Conservation (phyloP, 1,140 invertebrate genomes). For the Drosophila rhopaloa region DNA sequence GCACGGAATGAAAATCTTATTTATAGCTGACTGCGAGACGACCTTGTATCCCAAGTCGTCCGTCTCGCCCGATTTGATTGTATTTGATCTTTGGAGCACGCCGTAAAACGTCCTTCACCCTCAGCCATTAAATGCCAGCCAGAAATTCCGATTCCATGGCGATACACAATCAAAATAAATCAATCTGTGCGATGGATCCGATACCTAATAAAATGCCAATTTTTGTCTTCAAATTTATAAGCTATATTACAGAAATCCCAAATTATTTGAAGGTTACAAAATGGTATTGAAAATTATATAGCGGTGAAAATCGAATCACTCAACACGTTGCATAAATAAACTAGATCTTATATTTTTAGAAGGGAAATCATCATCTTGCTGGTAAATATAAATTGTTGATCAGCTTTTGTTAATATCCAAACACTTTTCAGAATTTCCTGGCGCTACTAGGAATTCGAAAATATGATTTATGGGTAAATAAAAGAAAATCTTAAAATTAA, state of each 20-base stretch:
- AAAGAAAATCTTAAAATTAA: not conserved
- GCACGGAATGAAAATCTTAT: conserved; percentile 64
- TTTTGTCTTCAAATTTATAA: conserved; percentile 12
- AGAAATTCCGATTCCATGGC: conserved; percentile 43
- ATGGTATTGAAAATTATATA: conserved; percentile 7
- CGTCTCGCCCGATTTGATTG: conserved; percentile 25
- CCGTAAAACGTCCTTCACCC: conserved; percentile 74
- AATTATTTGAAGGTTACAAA: conserved; percentile 18
- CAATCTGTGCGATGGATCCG: conserved; percentile 6
- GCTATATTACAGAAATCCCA: not conserved
- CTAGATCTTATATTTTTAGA: conserved; percentile 26
- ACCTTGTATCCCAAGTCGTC: conserved; percentile 59
- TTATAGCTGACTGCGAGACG: conserved; percentile 75
- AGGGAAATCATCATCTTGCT: conserved; percentile 8
- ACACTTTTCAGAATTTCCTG: not conserved
- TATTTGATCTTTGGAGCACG: conserved; percentile 60
- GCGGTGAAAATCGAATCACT: conserved; percentile 31
- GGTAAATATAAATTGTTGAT: conserved; percentile 22
- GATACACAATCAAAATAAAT: conserved; percentile 36
- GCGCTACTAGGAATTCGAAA: conserved; percentile 3
- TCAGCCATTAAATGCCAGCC: conserved; percentile 62
- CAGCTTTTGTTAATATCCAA: conserved; percentile 16
- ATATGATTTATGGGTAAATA: conserved; percentile 30
- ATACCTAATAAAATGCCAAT: conserved; percentile 18
- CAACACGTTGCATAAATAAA: conserved; percentile 18